Base-by-base conservation (phyloP, 2,888 invertebrate species). In the Cerceris ruficornis region DNA sequence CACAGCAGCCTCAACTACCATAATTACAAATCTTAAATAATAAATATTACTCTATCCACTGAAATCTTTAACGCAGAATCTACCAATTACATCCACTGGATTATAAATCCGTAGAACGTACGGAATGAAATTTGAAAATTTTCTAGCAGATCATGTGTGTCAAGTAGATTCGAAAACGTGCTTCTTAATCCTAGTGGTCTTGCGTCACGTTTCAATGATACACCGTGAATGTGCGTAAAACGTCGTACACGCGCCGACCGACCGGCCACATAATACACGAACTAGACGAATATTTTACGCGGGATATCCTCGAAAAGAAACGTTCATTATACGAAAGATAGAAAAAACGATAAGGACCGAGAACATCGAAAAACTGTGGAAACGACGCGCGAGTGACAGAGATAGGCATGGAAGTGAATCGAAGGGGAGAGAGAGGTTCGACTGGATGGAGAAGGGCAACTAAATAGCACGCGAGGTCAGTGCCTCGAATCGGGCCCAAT, bases 401-500 rank as follows among this genome's bases (percentile, higher is more conserved):
- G 64, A 74, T 62, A 54, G 62, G 76, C 69, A 69, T 57, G 62
- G 69, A 73, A 64, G 69, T 62, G 65, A 69, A 70, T 62, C 41
- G 49, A 75, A 67, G 64, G 46, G 62, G 60, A 69, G 65, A 61
- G 75, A 62, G 81, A 74, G 77, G 76, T 62, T 39, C 65, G 52
- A 59, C 62, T 62, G 43, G 76, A 70, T 42, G 59, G 82, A 77
- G 80, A 75, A 84, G 85, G 84, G 86, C 86, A 87, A 84, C 89
- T 91, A 91, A 91, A 90, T 91, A 90, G 91, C 90, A 90, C 90
- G 88, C 89, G 90, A 90, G 92, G 92, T 91, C 92, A 91, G 89
- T 92, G 92, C 90, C 91, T 91, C 86, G 89, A 88, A 90, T 88
- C 86, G 87, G 86, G 86, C 83, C 85, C 83, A 82, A 91, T 91